phyloP scores from a whole-genome alignment of 2,113 vertebrate genomes.

The Scomber scombrus region DNA sequence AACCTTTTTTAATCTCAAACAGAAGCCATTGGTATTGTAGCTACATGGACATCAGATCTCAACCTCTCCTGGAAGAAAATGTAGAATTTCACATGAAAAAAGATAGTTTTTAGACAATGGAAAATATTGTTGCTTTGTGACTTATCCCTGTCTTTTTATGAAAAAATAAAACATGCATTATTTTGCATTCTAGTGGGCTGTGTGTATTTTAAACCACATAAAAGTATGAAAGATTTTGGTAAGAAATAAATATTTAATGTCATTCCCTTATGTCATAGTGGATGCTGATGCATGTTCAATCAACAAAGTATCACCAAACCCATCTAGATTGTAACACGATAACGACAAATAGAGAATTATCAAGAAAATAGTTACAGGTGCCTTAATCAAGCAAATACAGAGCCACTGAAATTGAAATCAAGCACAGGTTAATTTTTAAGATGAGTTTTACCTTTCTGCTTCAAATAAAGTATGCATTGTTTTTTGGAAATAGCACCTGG shows the following conservation, averaged over 20 bases:
- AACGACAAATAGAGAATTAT: constrained; percentile 20
- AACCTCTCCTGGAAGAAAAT: constrained; percentile 53
- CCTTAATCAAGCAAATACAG: constrained; percentile 10
- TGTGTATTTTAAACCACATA: constrained; percentile 30
- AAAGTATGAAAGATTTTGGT: constrained; percentile 15
- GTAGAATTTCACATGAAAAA: constrained; percentile 67
- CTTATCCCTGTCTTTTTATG: constrained; percentile 80
- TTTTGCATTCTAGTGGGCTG: constrained; percentile 47
- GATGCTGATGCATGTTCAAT: constrained; percentile 17
- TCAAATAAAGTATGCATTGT: constrained; percentile 10
- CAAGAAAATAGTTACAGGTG: constrained; percentile 6
- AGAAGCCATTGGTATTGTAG: constrained; percentile 69
- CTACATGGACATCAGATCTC: constrained; percentile 42
- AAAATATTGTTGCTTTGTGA: constrained; percentile 80
- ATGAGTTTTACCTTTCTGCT: not conserved
- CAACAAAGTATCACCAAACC: not conserved
- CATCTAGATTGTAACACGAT: not conserved
- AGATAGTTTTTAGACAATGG: constrained; percentile 74
- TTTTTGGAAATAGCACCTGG: constrained; percentile 24
- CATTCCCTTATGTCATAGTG: constrained; percentile 32
- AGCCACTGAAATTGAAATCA: not conserved
- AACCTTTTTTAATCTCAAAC: constrained; percentile 29
- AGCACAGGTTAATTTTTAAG: not conserved
- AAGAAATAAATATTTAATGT: constrained; percentile 64
- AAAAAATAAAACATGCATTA: constrained; percentile 75